Evolutionary conservation across 2,888 invertebrate genomes (phyloP).

Genomic region (Agapostemon virescens): DNA sequence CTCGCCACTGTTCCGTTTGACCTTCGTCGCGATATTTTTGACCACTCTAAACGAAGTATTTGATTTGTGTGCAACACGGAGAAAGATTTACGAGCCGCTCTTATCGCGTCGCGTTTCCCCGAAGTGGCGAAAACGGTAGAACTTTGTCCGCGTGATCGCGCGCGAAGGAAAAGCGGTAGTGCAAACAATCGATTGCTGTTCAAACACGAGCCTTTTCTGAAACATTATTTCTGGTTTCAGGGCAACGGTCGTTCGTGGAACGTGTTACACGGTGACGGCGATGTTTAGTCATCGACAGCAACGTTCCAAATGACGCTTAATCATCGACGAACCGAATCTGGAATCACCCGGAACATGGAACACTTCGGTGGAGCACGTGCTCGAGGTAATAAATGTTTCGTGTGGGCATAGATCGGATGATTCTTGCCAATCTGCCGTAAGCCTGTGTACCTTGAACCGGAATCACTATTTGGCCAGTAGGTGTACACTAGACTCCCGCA

Average conservation of each 20-base stretch:
- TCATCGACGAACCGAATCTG: neutral
- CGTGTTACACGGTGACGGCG: constrained; percentile 21
- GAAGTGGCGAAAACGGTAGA: too few species aligned
- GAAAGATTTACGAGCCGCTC: neutral
- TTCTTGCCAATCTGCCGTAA: neutral
- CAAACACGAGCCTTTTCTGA: constrained; percentile 19
- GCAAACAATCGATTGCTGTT: constrained; percentile 16
- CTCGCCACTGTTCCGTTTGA: too few species aligned
- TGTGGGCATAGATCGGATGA: neutral
- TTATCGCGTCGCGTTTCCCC: neutral
- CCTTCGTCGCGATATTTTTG: too few species aligned
- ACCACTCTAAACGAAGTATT: too few species aligned
- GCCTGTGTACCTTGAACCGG: neutral
- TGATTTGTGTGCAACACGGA: neutral
- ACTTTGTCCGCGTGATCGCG: neutral
- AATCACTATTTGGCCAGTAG: neutral
- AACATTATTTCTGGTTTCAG: constrained; percentile 30
- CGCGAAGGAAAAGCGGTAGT: neutral
- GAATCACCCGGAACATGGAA: neutral
- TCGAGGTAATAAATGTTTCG: constrained; percentile 10
- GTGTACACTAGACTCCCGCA: neutral
- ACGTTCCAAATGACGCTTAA: neutral
- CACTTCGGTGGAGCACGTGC: neutral
- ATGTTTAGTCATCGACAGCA: constrained; percentile 15
- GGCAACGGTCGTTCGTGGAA: constrained; percentile 21